Conservation (phyloP, 2,797 vertebrate genomes). For the Oophaga sylvatica region DNA sequence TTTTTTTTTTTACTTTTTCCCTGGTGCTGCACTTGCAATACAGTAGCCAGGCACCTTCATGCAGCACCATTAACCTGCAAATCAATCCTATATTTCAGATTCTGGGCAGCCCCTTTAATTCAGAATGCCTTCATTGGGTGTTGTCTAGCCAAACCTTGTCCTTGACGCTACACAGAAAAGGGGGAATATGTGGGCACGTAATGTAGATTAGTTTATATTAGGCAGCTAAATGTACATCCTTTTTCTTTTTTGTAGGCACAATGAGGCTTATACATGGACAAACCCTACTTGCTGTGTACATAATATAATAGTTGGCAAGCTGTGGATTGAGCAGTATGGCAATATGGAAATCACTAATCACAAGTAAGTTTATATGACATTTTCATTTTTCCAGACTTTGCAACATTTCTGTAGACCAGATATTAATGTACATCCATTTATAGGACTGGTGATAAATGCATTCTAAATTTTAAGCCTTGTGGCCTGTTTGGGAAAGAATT, state of each 20-base stretch:
- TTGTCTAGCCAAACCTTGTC: neutral
- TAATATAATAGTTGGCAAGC: constrained; percentile 96
- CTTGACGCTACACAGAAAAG: neutral
- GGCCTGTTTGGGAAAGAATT: constrained; percentile 97
- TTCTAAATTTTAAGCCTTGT: constrained; percentile 92
- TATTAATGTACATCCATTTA: constrained; percentile 66
- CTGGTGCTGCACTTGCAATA: no score
- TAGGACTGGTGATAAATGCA: constrained; percentile 94
- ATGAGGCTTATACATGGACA: constrained; percentile 96
- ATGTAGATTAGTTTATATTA: neutral
- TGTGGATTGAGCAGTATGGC: constrained; percentile 99
- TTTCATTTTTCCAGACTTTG: neutral
- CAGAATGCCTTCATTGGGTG: no score
- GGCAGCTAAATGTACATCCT: no score
- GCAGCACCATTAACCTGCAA: no score
- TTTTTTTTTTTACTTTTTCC: no score
- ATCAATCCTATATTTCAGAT: no score
- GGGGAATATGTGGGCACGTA: neutral
- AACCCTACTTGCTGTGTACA: constrained; percentile 97
- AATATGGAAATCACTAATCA: constrained; percentile 95
- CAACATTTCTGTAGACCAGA: neutral
- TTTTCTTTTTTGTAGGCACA: constrained; percentile 77
- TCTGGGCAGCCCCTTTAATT: no score
- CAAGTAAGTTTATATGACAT: constrained; percentile 78
- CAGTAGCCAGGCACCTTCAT: no score